Base-by-base conservation (phyloP, 2,113 vertebrate genomes). In the Larimichthys crocea region DNA sequence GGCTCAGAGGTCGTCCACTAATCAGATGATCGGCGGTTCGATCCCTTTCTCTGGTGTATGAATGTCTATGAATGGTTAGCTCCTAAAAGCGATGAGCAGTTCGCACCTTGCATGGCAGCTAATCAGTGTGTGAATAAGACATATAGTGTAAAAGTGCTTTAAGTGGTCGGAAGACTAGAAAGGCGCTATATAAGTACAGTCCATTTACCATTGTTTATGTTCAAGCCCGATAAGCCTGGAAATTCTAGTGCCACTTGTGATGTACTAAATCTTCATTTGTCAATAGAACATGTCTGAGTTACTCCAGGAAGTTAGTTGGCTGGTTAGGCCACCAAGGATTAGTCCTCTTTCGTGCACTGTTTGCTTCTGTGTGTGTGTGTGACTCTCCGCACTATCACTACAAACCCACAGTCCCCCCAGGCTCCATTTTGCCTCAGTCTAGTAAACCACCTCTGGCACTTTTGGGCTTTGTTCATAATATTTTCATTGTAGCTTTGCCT, bases 391-490 rank as follows among this genome's bases (percentile, higher is more conserved):
- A 74, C 79, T 63, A 83, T 92, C 85, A 85, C 84, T 86, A 67
- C 87, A 88, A 89, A 93, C 81, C 92, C 91, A 90, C 87, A 81
- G 84, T 89, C 68, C 84, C 90, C 86, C 63, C 81, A 82, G 91
- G 89, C 78, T 88, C 71, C 84, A 65, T 75, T 90, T 72, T 76
- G 65, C 87, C 83, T 88, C 88, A 70, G 78, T 89, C 86, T 90
- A 82, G 83, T 86, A 84, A 91, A 93, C 87, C 84, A 89, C 91
- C 84, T 84, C 82, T 90, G 89, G 86, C 89, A 85, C 76, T 87
- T 84, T 83, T 75, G 81, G 83, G 88, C 88, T 91, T 92, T 94
- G 83, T 89, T 88, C 82, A 69, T 88, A 84, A 92, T 91, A 91
- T 91, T 88, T 87, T 93, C 81, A 89, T 84, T 75, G 79, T 86